Percentiles rank a stretch among this genome's conserved stretches.
Evolutionary conservation across 2,113 vertebrate genomes (phyloP).

Genomic region (Canis aureus): DNA sequence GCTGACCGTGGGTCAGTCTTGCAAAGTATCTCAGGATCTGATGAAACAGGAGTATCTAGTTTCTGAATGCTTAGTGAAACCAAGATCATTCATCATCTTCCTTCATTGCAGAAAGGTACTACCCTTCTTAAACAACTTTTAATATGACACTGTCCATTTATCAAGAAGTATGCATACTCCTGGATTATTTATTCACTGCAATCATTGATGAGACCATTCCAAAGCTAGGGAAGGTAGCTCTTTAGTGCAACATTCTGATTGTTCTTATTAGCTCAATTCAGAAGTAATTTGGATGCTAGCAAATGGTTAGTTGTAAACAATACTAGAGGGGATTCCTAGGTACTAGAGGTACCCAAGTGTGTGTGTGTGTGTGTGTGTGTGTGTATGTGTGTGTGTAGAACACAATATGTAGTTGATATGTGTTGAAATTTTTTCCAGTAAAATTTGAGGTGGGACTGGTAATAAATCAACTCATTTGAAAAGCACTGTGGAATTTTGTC

Average conservation of each 20-base stretch:
- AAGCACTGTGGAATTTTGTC: neutral
- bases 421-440: neutral
- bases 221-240: neutral
- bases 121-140: neutral
- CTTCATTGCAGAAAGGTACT: neutral
- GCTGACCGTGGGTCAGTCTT: neutral
- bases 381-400: neutral
- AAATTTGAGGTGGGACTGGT: neutral
- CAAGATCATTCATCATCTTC: neutral
- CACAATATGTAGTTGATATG: neutral
- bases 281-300: neutral
- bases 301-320: neutral
- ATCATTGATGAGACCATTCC: neutral
- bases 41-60: neutral
- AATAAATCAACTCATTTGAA: slow-evolving; percentile 39
- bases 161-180: neutral
- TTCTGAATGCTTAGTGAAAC: neutral
- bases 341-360: neutral
- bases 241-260: neutral
- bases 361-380: neutral
- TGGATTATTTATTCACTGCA: neutral
- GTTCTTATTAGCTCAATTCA: neutral
- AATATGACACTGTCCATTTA: neutral
- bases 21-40: neutral
- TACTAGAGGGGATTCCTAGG: neutral